A percentile compares a stretch with the other conserved stretches of the same genome.
phyloP scores from a whole-genome alignment of 2,888 invertebrate genomes.

The Ochropacha duplaris region DNA sequence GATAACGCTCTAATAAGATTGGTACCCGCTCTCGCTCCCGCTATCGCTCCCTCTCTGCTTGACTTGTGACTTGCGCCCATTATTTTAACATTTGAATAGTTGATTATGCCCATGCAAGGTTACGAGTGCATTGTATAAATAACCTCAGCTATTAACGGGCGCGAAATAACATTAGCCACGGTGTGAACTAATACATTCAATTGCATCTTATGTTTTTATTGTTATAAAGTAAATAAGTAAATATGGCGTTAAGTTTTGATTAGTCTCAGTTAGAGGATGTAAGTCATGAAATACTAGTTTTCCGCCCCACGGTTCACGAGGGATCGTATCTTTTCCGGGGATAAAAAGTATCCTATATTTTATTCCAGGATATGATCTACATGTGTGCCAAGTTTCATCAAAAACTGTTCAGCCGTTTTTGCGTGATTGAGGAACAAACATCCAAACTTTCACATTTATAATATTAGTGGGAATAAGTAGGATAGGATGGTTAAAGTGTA shows the following conservation, averaged over 20 bases:
- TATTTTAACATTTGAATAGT: slow-evolving; percentile 22
- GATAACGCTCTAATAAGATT: too few relatives aligned
- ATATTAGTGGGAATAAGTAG: too few relatives aligned
- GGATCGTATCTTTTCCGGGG: too few relatives aligned
- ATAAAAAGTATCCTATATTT: too few relatives aligned
- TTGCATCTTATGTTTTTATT: background rate
- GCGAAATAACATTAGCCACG: background rate
- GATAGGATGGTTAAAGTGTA: too few relatives aligned
- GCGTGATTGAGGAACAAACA: too few relatives aligned
- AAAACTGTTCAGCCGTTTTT: too few relatives aligned
- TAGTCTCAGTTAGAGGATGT: background rate
- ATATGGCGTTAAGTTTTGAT: background rate
- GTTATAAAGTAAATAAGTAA: background rate
- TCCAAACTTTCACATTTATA: too few relatives aligned
- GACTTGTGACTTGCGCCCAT: background rate
- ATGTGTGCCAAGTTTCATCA: too few relatives aligned
- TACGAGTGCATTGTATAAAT: background rate
- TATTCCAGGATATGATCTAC: too few relatives aligned
- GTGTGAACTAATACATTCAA: background rate
- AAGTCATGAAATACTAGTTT: too few relatives aligned
- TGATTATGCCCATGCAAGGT: slow-evolving; percentile 7
- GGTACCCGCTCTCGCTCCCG: background rate
- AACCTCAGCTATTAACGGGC: slow-evolving; percentile 3
- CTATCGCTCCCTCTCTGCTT: background rate
- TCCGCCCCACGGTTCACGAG: too few relatives aligned